A percentile compares a stretch with the other conserved stretches of the same genome.
These are phyloP conservation scores for Vulpes lagopus DNA, from an alignment of 2,113 vertebrate genomes.

Conservation along the genomic window DNA sequence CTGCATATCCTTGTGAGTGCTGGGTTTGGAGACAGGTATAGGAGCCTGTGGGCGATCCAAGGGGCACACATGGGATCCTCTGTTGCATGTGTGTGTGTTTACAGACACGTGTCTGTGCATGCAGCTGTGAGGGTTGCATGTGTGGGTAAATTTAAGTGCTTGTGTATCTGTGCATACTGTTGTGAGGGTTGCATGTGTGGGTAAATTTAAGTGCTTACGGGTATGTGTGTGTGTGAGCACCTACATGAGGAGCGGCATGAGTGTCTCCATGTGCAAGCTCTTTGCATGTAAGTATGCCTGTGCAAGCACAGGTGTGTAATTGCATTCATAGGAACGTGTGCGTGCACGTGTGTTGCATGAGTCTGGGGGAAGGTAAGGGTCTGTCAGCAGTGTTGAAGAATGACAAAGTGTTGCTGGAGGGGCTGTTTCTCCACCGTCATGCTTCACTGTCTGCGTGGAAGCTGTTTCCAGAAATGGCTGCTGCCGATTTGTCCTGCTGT, in stretches of 20 bases:
- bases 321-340: neutral
- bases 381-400: neutral
- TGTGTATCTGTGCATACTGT: neutral
- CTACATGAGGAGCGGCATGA: fast-evolving
- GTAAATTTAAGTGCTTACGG: neutral
- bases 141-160: neutral
- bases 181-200: neutral
- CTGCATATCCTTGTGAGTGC: neutral
- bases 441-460: neutral
- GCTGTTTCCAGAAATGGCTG: constrained; percentile 6
- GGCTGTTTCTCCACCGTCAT: neutral
- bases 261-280: fast-evolving
- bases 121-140: neutral
- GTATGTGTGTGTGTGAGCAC: fast-evolving
- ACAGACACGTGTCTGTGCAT: neutral
- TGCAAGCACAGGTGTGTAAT: neutral
- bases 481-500: constrained; percentile 33
- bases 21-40: neutral
- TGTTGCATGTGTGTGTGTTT: neutral
- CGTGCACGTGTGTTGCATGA: neutral
- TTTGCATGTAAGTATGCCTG: fast-evolving
- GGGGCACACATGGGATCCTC: fast-evolving
- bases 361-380: neutral
- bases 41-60: neutral
- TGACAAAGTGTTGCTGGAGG: constrained; percentile 29